These are phyloP conservation scores for Megaleporinus macrocephalus DNA, from an alignment of 2,113 vertebrate species.

Conservation along the genomic window DNA sequence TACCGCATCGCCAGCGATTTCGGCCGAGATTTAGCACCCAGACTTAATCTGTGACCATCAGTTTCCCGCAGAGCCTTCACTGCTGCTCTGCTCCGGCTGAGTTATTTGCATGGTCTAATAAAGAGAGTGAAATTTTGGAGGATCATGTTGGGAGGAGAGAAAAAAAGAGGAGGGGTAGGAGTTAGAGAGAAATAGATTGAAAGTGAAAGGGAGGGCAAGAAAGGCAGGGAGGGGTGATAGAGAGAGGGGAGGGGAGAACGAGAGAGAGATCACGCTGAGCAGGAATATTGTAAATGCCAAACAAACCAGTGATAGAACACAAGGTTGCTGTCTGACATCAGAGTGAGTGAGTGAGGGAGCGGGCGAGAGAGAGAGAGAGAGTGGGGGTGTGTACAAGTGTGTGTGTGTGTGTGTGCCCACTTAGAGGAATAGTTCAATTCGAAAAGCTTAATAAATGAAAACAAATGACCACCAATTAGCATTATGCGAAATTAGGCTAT, in stretches of 20 bases:
- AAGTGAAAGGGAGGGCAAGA: not conserved
- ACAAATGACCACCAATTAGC: not conserved
- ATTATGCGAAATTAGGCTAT: not conserved
- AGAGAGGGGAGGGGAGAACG: not conserved
- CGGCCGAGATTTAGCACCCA: not conserved
- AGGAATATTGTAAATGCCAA: constrained; percentile 47
- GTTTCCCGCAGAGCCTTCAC: not conserved
- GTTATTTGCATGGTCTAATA: constrained; percentile 1
- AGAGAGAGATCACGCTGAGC: constrained; percentile 35
- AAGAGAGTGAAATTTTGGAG: not conserved
- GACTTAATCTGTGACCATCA: not conserved
- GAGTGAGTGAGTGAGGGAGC: constrained; percentile 5
- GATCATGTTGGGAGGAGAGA: not conserved
- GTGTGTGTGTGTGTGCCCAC: not conserved
- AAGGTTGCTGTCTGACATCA: constrained; percentile 39
- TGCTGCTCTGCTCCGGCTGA: not conserved
- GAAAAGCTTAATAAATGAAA: not conserved
- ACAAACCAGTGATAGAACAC: constrained; percentile 34
- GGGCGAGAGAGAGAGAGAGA: not conserved
- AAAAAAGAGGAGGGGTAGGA: not conserved
- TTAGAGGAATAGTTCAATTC: not conserved
- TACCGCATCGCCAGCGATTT: not conserved
- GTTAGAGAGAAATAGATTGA: not conserved
- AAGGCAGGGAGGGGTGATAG: not conserved
- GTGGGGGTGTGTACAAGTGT: not conserved